Evolutionary conservation across 2,113 vertebrate species (phyloP), one percentile per base, ranked within the genome.

Genomic region (Apaloderma vittatum): DNA sequence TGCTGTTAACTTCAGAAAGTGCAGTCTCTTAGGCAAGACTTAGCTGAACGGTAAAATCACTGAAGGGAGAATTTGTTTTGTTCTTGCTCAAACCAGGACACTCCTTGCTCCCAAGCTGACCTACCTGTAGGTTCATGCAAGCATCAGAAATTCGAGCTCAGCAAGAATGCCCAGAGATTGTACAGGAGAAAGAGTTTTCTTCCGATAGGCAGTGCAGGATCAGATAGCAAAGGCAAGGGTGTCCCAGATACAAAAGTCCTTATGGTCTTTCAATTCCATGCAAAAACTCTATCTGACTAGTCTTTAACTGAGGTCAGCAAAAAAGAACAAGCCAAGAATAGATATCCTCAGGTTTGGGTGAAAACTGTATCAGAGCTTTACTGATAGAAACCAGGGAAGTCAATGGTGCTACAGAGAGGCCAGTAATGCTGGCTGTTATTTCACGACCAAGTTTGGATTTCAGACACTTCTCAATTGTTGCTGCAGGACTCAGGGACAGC

Each of bases 391-490:
- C 61, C 14, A 22, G 40, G 26, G 10, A 37, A 37, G 22, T 78
- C 67, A 75, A 81, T 19, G 29, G 37, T 71, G 45, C 37, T 59
- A 43, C 61, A 65, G 29, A 63, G 52, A 59, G 32, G 16, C 49
- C 43, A 40, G 58, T 26, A 88, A 36, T 29, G 11, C 24, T 67
- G 66, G 20, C 23, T 74, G 85, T 72, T 57, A 67, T 76, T 88
- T 83, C 67, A 76, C 27, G 15, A 83, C 59, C 17, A 37, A 29
- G 29, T 86, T 90, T 73, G 83, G 13, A 83, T 77, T 94, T 74
- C 36, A 37, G 62, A 51, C 12, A 46, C 8, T 51, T 32, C 46
- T 90, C 54, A 43, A 49, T 37, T 67, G 36, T 55, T 77, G 51
- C 46, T 71, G 15, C 55, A 62, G 37, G 16, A 68, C 45, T 85